A percentile compares a stretch with the other conserved stretches of the same genome.
phyloP scores from a whole-genome alignment of 2,888 invertebrate genomes.

The Steinernema carpocapsae region DNA sequence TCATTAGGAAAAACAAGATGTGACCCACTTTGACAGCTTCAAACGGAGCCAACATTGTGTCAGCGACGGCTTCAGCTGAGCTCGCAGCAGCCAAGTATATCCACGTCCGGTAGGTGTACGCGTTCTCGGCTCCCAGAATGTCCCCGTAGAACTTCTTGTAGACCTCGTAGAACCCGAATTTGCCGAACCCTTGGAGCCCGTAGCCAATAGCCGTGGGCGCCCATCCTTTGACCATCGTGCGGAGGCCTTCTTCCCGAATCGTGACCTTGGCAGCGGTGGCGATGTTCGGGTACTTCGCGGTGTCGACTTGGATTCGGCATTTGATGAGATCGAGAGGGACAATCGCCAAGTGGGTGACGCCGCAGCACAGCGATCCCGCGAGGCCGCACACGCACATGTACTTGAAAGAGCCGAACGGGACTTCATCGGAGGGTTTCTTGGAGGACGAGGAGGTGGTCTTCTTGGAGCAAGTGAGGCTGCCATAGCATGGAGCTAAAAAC shows the following conservation, averaged over 20 bases:
- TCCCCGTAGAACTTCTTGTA: constrained; percentile 42
- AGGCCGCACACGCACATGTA: constrained; percentile 90
- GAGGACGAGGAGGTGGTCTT: not conserved
- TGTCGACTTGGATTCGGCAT: constrained; percentile 80
- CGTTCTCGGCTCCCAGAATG: constrained; percentile 76
- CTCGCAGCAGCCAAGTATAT: constrained; percentile 89
- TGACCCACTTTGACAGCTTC: constrained; percentile 85
- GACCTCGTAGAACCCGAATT: constrained; percentile 95
- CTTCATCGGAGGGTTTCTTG: constrained; percentile 63
- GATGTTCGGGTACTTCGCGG: constrained; percentile 38
- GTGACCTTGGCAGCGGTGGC: constrained; percentile 38
- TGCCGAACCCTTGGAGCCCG: constrained; percentile 86
- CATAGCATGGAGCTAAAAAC: constrained; percentile 4
- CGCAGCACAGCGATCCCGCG: constrained; percentile 85
- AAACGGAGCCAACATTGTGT: constrained; percentile 90
- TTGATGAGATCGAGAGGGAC: constrained; percentile 93
- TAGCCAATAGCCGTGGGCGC: constrained; percentile 94
- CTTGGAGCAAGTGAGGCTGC: not conserved
- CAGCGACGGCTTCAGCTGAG: constrained; percentile 94
- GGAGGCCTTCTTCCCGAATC: constrained; percentile 78
- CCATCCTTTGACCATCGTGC: constrained; percentile 90
- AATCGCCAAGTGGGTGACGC: constrained; percentile 83
- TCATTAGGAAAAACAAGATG: not conserved
- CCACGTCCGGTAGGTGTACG: constrained; percentile 84
- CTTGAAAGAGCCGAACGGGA: constrained; percentile 85